These are phyloP conservation scores for Glaucopsyche alexis DNA, from an alignment of 2,888 invertebrate genomes.

Conservation along the genomic window DNA sequence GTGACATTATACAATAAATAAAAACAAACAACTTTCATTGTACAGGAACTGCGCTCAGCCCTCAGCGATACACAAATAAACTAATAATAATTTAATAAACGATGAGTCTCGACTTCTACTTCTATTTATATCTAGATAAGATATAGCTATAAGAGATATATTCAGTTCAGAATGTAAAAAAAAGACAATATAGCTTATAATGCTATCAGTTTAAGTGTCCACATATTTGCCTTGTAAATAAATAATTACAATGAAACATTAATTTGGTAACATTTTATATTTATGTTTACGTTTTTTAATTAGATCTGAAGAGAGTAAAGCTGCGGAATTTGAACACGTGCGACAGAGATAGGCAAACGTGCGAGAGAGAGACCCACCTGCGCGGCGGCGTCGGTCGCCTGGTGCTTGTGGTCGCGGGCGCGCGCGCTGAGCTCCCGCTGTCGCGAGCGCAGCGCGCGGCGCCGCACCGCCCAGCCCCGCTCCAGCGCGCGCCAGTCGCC, in stretches of 20 bases:
- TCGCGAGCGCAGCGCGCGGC: constrained; percentile 80
- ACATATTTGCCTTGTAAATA: no score
- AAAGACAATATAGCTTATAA: no score
- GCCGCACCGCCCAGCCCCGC: constrained; percentile 79
- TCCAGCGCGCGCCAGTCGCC: constrained; percentile 81
- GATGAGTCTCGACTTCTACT: background rate
- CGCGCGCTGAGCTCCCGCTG: constrained; percentile 79
- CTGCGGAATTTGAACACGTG: no score
- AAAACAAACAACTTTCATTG: background rate
- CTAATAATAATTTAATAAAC: no score
- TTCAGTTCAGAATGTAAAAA: no score
- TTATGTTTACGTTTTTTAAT: no score
- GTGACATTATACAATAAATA: background rate
- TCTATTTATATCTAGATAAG: background rate
- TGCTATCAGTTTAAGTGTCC: no score
- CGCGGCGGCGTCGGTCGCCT: constrained; percentile 30
- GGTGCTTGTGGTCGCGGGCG: constrained; percentile 72
- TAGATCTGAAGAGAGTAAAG: no score
- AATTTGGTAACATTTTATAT: no score
- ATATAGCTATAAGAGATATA: no score
- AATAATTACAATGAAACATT: no score
- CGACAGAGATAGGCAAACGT: background rate
- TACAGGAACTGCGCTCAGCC: background rate
- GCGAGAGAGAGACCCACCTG: background rate
- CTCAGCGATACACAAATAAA: no score